phyloP scores from a whole-genome alignment of 2,888 invertebrate species.

The Melangyna quadrimaculata region DNA sequence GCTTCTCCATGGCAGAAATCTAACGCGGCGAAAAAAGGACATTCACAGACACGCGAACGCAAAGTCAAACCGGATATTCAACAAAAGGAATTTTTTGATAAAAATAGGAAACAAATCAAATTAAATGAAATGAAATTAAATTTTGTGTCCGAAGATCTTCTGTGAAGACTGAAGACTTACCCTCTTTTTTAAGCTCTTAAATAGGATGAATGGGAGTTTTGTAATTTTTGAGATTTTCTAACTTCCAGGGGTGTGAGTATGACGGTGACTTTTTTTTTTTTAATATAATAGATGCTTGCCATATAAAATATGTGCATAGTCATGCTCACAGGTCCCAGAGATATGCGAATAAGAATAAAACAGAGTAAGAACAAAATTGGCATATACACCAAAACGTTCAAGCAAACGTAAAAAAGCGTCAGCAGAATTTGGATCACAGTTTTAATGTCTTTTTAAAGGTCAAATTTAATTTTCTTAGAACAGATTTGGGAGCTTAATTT shows the following conservation, averaged over 20 bases:
- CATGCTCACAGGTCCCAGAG: neutral
- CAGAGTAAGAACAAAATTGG: neutral
- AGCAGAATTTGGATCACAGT: neutral
- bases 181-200: neutral
- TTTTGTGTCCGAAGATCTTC: neutral
- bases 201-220: neutral
- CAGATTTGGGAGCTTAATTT: neutral
- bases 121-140: constrained; percentile 22
- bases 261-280: neutral
- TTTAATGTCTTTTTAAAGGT: neutral
- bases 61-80: constrained; percentile 46
- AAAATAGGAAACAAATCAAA: constrained; percentile 26
- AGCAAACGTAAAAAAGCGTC: neutral
- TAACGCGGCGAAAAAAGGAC: constrained; percentile 57
- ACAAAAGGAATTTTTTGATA: constrained; percentile 19
- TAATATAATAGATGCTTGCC: neutral
- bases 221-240: neutral
- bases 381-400: too few species aligned
- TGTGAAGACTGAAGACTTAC: neutral
- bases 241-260: neutral
- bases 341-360: neutral
- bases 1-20: constrained; percentile 1
- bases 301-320: too few species aligned
- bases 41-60: constrained; percentile 41
- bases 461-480: neutral